These are phyloP conservation scores for Sphaerophoria rueppellii DNA, from an alignment of 2,888 invertebrate species.

Conservation along the genomic window DNA sequence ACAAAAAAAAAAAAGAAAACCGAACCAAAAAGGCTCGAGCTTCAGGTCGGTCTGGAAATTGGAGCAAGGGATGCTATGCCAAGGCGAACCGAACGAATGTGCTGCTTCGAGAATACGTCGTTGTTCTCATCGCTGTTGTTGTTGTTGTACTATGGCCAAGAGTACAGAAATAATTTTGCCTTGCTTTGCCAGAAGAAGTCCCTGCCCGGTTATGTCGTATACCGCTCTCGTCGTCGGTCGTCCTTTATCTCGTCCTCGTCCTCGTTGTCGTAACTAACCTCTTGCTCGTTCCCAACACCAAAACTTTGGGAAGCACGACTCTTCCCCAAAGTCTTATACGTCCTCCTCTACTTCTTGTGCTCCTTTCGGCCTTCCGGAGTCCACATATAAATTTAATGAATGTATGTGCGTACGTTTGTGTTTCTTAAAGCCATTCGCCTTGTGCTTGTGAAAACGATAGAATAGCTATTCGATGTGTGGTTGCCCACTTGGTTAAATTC, in stretches of 20 bases:
- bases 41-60: constrained; percentile 21
- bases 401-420: constrained; percentile 64
- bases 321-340: constrained; percentile 16
- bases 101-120: constrained; percentile 43
- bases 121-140: too few relatives aligned
- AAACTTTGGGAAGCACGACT: not conserved
- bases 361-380: constrained; percentile 60
- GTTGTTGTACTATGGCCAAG: too few relatives aligned
- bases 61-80: constrained; percentile 67
- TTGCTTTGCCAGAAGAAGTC: constrained; percentile 47
- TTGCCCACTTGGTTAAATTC: constrained; percentile 6
- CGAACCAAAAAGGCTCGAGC: constrained; percentile 59
- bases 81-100: constrained; percentile 53
- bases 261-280: constrained; percentile 16
- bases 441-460: constrained; percentile 68
- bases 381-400: constrained; percentile 70
- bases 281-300: not conserved
- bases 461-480: constrained; percentile 22
- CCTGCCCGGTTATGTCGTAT: constrained; percentile 26
- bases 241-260: not conserved
- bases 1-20: not conserved
- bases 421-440: constrained; percentile 71
- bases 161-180: constrained; percentile 70
- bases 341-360: constrained; percentile 14
- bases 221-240: not conserved